These are phyloP conservation scores for Betta splendens DNA, from an alignment of 2,797 vertebrate genomes.

Conservation along the genomic window DNA sequence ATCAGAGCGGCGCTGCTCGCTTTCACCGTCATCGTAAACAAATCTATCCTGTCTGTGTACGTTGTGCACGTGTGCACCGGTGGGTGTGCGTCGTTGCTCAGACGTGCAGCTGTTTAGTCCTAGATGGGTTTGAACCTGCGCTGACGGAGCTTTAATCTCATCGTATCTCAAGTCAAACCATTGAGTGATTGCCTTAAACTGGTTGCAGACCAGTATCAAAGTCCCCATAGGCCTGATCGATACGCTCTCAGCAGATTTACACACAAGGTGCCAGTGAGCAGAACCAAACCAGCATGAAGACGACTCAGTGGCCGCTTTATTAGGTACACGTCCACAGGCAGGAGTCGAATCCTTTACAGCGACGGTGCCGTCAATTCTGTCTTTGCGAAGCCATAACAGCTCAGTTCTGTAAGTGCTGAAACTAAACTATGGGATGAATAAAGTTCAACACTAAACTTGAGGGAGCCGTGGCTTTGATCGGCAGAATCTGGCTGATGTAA, in stretches of 20 bases:
- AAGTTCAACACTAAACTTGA: constrained; percentile 35
- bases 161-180: not conserved
- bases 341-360: too few species aligned
- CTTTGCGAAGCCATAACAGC: too few species aligned
- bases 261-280: too few species aligned
- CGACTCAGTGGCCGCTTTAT: too few species aligned
- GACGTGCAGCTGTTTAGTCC: constrained; percentile 72
- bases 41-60: constrained; percentile 40
- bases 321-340: too few species aligned
- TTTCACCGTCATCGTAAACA: constrained; percentile 11
- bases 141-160: too few species aligned
- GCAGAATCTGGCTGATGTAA: constrained; percentile 59
- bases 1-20: not conserved
- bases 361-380: too few species aligned
- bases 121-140: too few species aligned
- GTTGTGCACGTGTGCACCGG: constrained; percentile 38
- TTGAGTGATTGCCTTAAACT: not conserved
- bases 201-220: not conserved
- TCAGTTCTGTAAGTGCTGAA: constrained; percentile 12
- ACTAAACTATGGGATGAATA: constrained; percentile 24
- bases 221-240: too few species aligned
- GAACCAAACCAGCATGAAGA: too few species aligned
- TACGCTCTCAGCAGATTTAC: too few species aligned
- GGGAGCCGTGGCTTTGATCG: constrained; percentile 37
- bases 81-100: constrained; percentile 65